A percentile compares a stretch with the other conserved stretches of the same genome.
These are phyloP conservation scores for Pseudomugil tenellus DNA, from an alignment of 2,797 vertebrate species.

Conservation along the genomic window DNA sequence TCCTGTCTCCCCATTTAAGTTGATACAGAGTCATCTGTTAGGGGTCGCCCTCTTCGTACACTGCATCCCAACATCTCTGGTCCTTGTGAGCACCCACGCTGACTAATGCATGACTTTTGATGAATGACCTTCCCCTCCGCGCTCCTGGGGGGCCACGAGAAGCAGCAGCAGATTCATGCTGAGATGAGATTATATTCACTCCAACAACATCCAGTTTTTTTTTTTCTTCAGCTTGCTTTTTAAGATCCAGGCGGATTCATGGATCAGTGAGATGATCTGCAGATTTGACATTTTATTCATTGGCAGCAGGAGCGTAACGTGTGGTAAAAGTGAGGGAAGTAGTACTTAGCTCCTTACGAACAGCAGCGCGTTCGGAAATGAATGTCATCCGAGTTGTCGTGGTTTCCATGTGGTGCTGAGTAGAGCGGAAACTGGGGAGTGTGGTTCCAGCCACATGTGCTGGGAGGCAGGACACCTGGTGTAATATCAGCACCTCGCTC, in stretches of 20 bases:
- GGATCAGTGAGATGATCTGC: slow-evolving; percentile 63
- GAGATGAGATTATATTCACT: slow-evolving; percentile 60
- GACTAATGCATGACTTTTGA: slow-evolving; percentile 74
- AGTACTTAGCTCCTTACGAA: slow-evolving; percentile 28
- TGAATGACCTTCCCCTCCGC: slow-evolving; percentile 61
- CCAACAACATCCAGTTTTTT: slow-evolving; percentile 49
- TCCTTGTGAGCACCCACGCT: slow-evolving; percentile 44
- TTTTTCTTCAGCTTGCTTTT: slow-evolving; percentile 9
- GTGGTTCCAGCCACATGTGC: slow-evolving; percentile 17
- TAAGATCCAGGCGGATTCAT: slow-evolving; percentile 25
- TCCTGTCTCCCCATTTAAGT: slow-evolving; percentile 24
- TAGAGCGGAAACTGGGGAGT: slow-evolving; percentile 13
- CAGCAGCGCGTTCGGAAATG: slow-evolving; percentile 44
- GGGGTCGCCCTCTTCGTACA: slow-evolving; percentile 33
- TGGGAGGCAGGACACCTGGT: slow-evolving; percentile 38
- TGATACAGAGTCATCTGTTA: slow-evolving; percentile 54
- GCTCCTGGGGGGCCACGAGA: slow-evolving; percentile 42
- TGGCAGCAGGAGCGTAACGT: slow-evolving; percentile 26
- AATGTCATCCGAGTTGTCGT: slow-evolving; percentile 29
- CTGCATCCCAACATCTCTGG: slow-evolving; percentile 40
- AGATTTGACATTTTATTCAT: slow-evolving; percentile 65
- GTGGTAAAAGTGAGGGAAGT: slow-evolving; percentile 5
- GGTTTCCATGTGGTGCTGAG: slow-evolving; percentile 20
- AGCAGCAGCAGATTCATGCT: slow-evolving; percentile 35
- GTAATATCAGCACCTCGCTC: slow-evolving; percentile 36